A percentile compares a stretch with the other conserved stretches of the same genome.
phyloP scores from a whole-genome alignment of 2,888 invertebrate genomes.

The Drosophila heteroneura region DNA sequence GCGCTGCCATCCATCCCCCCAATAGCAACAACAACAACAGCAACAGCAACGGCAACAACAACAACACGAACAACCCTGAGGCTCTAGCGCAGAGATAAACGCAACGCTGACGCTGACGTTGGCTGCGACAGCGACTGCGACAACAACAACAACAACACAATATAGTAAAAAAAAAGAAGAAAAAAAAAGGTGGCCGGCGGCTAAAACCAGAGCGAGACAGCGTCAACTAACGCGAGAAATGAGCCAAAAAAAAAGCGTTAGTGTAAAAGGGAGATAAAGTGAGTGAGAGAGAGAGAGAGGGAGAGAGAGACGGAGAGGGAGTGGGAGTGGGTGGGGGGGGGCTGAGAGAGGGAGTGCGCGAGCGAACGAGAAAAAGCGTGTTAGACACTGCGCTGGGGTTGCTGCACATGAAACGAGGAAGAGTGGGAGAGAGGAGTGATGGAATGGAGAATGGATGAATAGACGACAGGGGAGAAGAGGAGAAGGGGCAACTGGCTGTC shows the following conservation, averaged over 20 bases:
- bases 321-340: background rate
- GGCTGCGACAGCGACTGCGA: conserved; percentile 36
- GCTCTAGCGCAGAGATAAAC: conserved; percentile 74
- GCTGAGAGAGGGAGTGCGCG: conserved; percentile 11
- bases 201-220: conserved; percentile 62
- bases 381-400: conserved; percentile 40
- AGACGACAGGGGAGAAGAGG: conserved; percentile 4
- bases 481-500: conserved; percentile 25
- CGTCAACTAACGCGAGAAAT: conserved; percentile 52
- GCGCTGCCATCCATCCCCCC: conserved; percentile 32
- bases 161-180: conserved; percentile 10
- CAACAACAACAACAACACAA: conserved; percentile 40
- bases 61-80: conserved; percentile 53
- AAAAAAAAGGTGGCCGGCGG: conserved; percentile 54
- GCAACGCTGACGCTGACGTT: conserved; percentile 36
- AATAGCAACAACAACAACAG: background rate
- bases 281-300: background rate
- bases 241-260: conserved; percentile 21
- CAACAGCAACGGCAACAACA: conserved; percentile 19
- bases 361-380: conserved; percentile 27
- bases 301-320: background rate
- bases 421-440: background rate
- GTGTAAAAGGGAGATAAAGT: conserved; percentile 5
- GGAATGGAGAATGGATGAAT: background rate
- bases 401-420: conserved; percentile 11